Evolutionary conservation across 2,888 invertebrate species (phyloP).

Genomic region (Mylabris sibirica): DNA sequence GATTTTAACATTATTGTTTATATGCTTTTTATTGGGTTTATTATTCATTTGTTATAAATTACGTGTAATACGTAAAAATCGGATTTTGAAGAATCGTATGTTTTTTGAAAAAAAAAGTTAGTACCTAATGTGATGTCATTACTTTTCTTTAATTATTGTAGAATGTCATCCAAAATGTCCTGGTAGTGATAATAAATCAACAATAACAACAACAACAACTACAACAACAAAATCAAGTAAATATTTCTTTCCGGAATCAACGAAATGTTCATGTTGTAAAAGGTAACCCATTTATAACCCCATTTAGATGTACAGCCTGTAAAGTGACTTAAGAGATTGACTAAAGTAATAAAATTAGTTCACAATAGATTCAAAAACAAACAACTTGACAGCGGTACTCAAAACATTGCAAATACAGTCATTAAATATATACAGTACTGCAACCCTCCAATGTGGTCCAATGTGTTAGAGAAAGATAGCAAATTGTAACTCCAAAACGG

Average conservation of each 20-base stretch:
- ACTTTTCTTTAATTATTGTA: neutral
- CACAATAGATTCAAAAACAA: too few relatives aligned
- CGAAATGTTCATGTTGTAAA: neutral
- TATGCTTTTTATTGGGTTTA: conserved; percentile 58
- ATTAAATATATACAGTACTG: too few relatives aligned
- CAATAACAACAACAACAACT: neutral
- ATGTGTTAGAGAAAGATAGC: too few relatives aligned
- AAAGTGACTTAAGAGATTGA: too few relatives aligned
- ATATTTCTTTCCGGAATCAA: conserved; percentile 10
- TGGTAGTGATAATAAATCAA: neutral
- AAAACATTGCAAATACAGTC: too few relatives aligned
- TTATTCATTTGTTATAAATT: conserved; percentile 56
- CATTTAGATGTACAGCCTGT: neutral
- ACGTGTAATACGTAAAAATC: conserved; percentile 24
- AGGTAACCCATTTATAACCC: neutral
- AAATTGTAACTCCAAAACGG: too few relatives aligned
- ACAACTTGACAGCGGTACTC: too few relatives aligned
- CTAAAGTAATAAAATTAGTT: too few relatives aligned
- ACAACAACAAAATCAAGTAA: neutral
- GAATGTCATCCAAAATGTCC: neutral
- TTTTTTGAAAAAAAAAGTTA: neutral
- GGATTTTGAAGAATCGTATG: neutral
- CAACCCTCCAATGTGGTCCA: too few relatives aligned
- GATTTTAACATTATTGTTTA: conserved; percentile 52
- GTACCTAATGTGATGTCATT: too few relatives aligned